Evolutionary conservation across 2,888 invertebrate species (phyloP), one percentile per base, ranked within the genome.

Genomic region (Thera britannica): DNA sequence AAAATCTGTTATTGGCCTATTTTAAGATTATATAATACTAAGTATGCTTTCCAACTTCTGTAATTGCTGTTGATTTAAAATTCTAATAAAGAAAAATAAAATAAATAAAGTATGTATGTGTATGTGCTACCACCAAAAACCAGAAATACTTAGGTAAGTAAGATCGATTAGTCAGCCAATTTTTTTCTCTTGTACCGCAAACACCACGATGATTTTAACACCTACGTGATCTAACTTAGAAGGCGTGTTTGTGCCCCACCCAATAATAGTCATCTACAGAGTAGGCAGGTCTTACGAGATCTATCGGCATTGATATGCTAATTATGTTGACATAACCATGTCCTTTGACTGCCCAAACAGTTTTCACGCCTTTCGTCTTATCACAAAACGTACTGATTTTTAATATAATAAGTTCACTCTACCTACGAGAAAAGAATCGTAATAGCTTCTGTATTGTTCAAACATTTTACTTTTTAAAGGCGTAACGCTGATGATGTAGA

Each of bases 401-500:
- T 48, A 11, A 23, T 36, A 23, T 48, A 62, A 48, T 60, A 44
- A 38, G 51, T 63, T 63, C 51, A 49, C 62, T 57, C 35, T 34
- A 54, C 46, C 35, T 34, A 54, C 46, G 12, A 23, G 44, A 35
- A 49, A 9, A 48, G 44, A 55, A 56, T 44, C 23, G 35, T 55
- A 68, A 65, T 61, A 49, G 71, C 72, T 71, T 71, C 68, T 67
- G 68, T 71, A 58, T 67, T 69, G 61, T 64, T 49, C 38, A 51
- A 59, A 67, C n/a, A 68, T 67, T 68, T 68, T 70, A 62, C 60
- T 51, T 52, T 54, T 62, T 59, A 62, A 70, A 46, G 64, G 51
- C 59, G 48, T 60, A 70, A 34, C 64, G 65, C 52, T 57, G 63
- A 67, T 68, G 73, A 68, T 44, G 60, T 67, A 72, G 70, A 65